Evolutionary conservation across 1,140 invertebrate species (phyloP).

Genomic region (Trypoxylus dichotomus): DNA sequence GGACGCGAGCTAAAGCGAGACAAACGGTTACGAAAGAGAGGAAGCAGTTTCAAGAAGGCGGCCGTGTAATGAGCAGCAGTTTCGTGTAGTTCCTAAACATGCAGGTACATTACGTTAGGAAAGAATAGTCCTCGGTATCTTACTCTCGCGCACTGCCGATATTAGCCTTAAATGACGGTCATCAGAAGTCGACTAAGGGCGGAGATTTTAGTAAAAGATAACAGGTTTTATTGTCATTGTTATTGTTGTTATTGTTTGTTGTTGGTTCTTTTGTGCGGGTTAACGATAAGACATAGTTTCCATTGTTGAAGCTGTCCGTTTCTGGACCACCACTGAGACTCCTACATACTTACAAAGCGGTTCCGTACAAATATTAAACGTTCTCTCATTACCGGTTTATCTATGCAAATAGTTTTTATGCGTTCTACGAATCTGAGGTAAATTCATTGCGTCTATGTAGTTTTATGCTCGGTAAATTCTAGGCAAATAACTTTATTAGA

Average conservation of each 20-base stretch:
- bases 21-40: background rate
- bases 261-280: constrained; percentile 5
- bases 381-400: constrained; percentile 10
- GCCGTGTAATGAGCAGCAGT: background rate
- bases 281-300: constrained; percentile 7
- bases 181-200: constrained; percentile 15
- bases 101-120: background rate
- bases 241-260: constrained; percentile 26
- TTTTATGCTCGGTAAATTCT: background rate
- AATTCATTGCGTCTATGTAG: background rate
- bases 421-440: background rate
- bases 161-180: constrained; percentile 16
- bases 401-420: constrained; percentile 9
- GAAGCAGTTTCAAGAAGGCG: background rate
- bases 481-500: background rate
- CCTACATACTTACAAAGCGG: background rate
- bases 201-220: constrained; percentile 9
- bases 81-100: background rate
- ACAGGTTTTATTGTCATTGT: constrained; percentile 12
- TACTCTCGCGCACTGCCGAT: background rate
- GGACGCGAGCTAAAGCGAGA: background rate
- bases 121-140: background rate
- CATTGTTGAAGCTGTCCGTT: background rate
- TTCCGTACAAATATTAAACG: background rate
- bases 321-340: background rate